Evolutionary conservation across 2,888 invertebrate genomes (phyloP).

Genomic region (Rhamphomyia laevipes): DNA sequence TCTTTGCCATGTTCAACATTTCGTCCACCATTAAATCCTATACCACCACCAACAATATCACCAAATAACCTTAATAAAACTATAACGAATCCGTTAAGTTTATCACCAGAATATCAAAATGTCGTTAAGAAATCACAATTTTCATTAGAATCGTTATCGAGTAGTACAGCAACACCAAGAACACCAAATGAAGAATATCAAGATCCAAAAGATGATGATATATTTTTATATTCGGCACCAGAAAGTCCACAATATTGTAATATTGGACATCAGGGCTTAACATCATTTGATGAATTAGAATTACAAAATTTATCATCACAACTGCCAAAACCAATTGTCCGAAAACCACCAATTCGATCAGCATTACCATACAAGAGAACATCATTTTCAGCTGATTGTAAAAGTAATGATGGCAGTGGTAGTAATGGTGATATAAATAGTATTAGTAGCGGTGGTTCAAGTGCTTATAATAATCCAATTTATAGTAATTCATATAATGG

Average conservation of each 20-base stretch:
- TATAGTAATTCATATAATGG: too few relatives aligned
- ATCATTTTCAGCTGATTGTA: background rate
- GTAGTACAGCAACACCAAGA: slow-evolving; percentile 30
- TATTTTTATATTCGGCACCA: slow-evolving; percentile 34
- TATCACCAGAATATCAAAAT: slow-evolving; percentile 27
- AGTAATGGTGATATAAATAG: too few relatives aligned
- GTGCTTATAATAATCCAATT: too few relatives aligned
- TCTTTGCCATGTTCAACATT: slow-evolving; percentile 21
- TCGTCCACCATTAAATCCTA: slow-evolving; percentile 19
- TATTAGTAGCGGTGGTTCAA: too few relatives aligned
- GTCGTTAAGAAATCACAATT: slow-evolving; percentile 33
- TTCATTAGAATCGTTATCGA: slow-evolving; percentile 34
- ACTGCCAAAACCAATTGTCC: slow-evolving; percentile 8
- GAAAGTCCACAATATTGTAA: slow-evolving; percentile 28
- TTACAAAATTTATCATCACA: too few relatives aligned
- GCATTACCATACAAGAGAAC: slow-evolving; percentile 11
- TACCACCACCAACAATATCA: background rate
- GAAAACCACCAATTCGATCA: slow-evolving; percentile 11
- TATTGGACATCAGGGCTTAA: slow-evolving; percentile 24
- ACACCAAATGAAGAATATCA: slow-evolving; percentile 32
- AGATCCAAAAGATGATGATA: slow-evolving; percentile 23
- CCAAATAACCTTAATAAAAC: too few relatives aligned
- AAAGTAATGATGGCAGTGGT: too few relatives aligned
- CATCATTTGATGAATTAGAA: slow-evolving; percentile 14
- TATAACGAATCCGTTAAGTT: too few relatives aligned